phyloP scores from a whole-genome alignment of 2,888 invertebrate species.

The Pinctada fucata region DNA sequence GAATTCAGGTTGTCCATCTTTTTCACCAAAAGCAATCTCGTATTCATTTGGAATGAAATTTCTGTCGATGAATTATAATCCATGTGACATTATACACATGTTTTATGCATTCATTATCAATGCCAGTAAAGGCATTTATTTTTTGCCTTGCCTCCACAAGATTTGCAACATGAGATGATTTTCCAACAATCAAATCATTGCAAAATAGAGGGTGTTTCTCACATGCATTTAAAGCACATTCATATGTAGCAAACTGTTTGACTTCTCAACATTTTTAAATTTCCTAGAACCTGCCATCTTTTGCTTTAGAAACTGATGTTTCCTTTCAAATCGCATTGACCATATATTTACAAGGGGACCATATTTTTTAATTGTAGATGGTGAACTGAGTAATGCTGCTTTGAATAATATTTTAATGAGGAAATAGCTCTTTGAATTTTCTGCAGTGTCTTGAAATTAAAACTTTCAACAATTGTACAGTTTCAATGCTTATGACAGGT shows the following conservation, averaged over 20 bases:
- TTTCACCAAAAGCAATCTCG: slow-evolving; percentile 17
- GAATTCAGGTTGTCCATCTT: slow-evolving; percentile 10
- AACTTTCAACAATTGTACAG: not conserved
- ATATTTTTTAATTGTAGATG: slow-evolving; percentile 12
- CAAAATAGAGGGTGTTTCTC: slow-evolving; percentile 1
- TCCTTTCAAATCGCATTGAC: slow-evolving; percentile 12
- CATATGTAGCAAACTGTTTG: slow-evolving; percentile 4
- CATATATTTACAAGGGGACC: slow-evolving; percentile 8
- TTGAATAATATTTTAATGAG: slow-evolving; percentile 5
- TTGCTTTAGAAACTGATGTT: slow-evolving; percentile 16
- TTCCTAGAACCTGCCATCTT: slow-evolving; percentile 5
- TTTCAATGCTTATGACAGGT: slow-evolving; percentile 7
- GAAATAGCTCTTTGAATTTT: slow-evolving; percentile 18
- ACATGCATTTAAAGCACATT: slow-evolving; percentile 1
- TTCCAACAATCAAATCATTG: slow-evolving; percentile 8
- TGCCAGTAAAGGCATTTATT: slow-evolving; percentile 15
- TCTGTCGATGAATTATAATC: slow-evolving; percentile 7
- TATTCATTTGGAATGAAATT: slow-evolving; percentile 4
- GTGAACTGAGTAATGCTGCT: slow-evolving; percentile 10
- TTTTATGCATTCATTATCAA: not conserved
- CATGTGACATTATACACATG: not conserved
- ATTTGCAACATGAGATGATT: slow-evolving; percentile 1
- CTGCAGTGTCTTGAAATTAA: slow-evolving; percentile 2
- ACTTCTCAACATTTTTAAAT: slow-evolving; percentile 9
- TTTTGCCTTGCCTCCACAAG: not conserved